phyloP scores from a whole-genome alignment of 2,113 vertebrate species.

The Agelaius tricolor region DNA sequence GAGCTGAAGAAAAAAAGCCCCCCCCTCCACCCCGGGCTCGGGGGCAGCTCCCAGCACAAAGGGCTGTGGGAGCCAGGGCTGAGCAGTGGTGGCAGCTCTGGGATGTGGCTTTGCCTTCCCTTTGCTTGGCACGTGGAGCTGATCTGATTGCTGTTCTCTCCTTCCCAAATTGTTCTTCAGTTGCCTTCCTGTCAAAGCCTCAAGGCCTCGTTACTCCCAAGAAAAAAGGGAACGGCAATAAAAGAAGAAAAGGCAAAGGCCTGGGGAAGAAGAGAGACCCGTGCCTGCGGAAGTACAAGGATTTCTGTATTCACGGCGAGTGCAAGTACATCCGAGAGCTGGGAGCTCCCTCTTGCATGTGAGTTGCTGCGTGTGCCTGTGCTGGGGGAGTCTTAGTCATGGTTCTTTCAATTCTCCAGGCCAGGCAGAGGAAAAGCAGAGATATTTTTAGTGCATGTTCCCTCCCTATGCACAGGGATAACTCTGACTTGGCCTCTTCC shows the following conservation, averaged over 20 bases:
- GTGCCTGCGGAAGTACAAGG: conserved; percentile 89
- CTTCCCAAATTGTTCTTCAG: conserved; percentile 64
- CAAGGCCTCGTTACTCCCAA: conserved; percentile 77
- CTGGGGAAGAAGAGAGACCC: conserved; percentile 93
- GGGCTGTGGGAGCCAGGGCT: neutral
- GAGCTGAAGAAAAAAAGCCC: neutral
- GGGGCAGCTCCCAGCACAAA: neutral
- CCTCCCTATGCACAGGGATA: accelerated
- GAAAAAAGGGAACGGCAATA: conserved; percentile 78
- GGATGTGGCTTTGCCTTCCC: neutral
- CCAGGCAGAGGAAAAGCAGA: conserved; percentile 47
- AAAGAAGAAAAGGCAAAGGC: conserved; percentile 85
- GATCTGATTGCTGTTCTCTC: neutral
- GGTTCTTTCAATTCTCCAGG: conserved; percentile 62
- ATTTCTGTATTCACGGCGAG: conserved; percentile 94
- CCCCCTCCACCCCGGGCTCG: neutral
- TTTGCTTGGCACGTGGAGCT: neutral
- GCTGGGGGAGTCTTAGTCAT: neutral
- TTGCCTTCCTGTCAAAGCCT: conserved; percentile 88
- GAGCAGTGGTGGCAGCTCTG: neutral
- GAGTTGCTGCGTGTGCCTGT: conserved; percentile 69
- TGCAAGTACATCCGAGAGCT: conserved; percentile 87
- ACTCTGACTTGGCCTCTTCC: neutral
- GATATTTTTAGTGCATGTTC: conserved; percentile 70
- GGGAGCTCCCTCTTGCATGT: conserved; percentile 86